Conservation (phyloP, 2,888 invertebrate genomes). For the Eilema sororculum region DNA sequence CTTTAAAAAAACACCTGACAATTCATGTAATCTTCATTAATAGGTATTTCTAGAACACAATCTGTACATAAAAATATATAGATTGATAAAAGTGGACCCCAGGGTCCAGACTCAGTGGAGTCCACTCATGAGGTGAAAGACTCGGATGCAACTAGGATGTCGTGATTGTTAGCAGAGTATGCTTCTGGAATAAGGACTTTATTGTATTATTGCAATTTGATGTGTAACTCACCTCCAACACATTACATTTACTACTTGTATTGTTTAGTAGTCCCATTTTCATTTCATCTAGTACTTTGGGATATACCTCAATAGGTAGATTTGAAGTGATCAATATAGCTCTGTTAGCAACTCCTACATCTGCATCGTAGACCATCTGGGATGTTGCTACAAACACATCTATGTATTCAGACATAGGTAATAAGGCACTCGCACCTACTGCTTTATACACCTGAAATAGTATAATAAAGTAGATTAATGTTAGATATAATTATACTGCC, state of each 20-base stretch:
- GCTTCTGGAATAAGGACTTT: too few relatives aligned
- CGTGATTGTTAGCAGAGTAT: too few relatives aligned
- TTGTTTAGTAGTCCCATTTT: constrained; percentile 85
- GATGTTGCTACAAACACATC: constrained; percentile 86
- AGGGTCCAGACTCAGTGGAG: too few relatives aligned
- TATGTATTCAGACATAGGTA: constrained; percentile 79
- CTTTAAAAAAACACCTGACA: too few relatives aligned
- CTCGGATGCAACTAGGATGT: too few relatives aligned
- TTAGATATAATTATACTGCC: background rate
- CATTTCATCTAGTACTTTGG: constrained; percentile 85
- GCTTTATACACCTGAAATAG: constrained; percentile 74
- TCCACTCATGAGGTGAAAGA: too few relatives aligned
- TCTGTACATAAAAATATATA: too few relatives aligned
- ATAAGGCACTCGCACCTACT: constrained; percentile 58
- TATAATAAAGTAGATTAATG: background rate
- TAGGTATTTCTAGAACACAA: too few relatives aligned
- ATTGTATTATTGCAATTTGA: background rate
- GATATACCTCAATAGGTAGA: constrained; percentile 84
- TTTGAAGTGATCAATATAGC: constrained; percentile 86
- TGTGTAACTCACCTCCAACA: constrained; percentile 87
- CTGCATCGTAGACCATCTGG: constrained; percentile 87
- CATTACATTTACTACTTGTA: constrained; percentile 89
- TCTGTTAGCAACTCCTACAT: constrained; percentile 87
- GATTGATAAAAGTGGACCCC: too few relatives aligned
- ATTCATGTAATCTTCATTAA: too few relatives aligned